Conservation (phyloP, 2,797 vertebrate genomes). For the Pseudochromis fuscus region DNA sequence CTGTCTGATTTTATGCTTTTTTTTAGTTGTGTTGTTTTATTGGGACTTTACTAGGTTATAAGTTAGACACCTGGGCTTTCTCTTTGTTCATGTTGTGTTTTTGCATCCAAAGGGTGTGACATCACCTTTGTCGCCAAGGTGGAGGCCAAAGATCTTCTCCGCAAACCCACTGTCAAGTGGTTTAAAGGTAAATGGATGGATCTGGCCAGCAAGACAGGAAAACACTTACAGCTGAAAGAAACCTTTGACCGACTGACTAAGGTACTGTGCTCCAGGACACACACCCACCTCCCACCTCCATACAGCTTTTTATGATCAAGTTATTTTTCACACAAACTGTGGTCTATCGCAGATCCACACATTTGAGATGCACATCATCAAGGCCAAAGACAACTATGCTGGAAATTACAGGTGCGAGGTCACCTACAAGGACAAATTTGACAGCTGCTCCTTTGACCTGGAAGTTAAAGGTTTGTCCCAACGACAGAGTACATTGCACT, state of each 20-base stretch:
- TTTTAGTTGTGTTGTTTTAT: not conserved
- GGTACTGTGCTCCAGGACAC: slow-evolving; percentile 78
- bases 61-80: not conserved
- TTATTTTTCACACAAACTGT: slow-evolving; percentile 1
- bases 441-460: slow-evolving; percentile 97
- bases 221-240: slow-evolving; percentile 97
- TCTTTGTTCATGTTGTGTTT: slow-evolving; percentile 3
- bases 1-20: not conserved
- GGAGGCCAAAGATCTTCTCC: slow-evolving; percentile 96
- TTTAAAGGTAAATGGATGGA: slow-evolving; percentile 99
- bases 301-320: not conserved
- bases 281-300: not conserved
- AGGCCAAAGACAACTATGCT: slow-evolving; percentile 96
- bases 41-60: not conserved
- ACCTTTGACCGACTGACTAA: slow-evolving; percentile 93
- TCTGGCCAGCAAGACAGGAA: slow-evolving; percentile 97
- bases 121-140: slow-evolving; percentile 96
- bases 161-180: slow-evolving; percentile 96
- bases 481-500: slow-evolving; percentile 9
- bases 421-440: slow-evolving; percentile 98
- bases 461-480: slow-evolving; percentile 92
- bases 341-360: slow-evolving; percentile 89
- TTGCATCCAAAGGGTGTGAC: slow-evolving; percentile 89
- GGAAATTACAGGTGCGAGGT: slow-evolving; percentile 99
- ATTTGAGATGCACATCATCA: slow-evolving; percentile 99